Conservation (phyloP, 2,888 invertebrate genomes). For the Oscheius sp. region DNA sequence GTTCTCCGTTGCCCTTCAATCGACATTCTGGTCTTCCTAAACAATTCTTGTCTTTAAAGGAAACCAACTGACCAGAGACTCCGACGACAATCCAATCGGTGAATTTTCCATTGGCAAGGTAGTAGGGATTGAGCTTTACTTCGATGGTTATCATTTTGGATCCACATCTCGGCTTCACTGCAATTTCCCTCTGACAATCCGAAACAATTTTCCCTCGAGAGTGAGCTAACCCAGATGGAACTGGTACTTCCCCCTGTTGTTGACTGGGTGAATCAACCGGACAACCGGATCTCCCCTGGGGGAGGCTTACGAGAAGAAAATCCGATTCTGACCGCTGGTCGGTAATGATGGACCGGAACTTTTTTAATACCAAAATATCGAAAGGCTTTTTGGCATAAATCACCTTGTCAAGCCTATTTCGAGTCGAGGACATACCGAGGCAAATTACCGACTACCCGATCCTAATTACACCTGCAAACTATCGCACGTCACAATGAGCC, state of each 20-base stretch:
- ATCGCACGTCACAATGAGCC: slow-evolving; percentile 5
- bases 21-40: slow-evolving; percentile 62
- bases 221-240: neutral
- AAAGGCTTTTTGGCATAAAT: no score
- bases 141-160: slow-evolving; percentile 62
- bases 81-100: slow-evolving; percentile 67
- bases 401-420: no score
- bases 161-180: slow-evolving; percentile 64
- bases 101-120: slow-evolving; percentile 59
- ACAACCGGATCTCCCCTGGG: neutral
- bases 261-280: neutral
- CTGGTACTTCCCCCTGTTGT: neutral
- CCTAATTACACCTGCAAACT: slow-evolving; percentile 20
- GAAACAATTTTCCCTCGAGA: neutral
- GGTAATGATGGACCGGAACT: neutral
- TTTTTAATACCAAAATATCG: no score
- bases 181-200: slow-evolving; percentile 34
- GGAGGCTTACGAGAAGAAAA: neutral
- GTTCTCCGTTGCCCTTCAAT: slow-evolving; percentile 66
- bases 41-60: neutral
- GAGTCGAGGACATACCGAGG: no score
- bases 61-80: slow-evolving; percentile 56
- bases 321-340: neutral
- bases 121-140: slow-evolving; percentile 58
- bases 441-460: slow-evolving; percentile 5